Evolutionary conservation across 2,888 invertebrate genomes (phyloP).

Genomic region (Dermolepida albohirtum): DNA sequence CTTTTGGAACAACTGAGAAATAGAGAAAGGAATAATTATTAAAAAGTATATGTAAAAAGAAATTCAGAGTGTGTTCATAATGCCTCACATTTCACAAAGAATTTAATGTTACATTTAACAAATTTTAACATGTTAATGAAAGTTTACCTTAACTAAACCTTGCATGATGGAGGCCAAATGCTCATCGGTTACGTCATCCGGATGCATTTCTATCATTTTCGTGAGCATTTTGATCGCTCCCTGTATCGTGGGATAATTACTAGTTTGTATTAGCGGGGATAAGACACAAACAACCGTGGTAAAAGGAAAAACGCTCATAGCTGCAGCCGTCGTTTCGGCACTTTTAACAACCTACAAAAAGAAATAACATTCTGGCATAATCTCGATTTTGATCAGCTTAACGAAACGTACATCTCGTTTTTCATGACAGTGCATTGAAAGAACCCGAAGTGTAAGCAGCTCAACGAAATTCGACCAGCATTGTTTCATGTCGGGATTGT

Average conservation of each 20-base stretch:
- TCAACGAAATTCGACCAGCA: constrained; percentile 92
- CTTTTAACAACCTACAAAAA: constrained; percentile 78
- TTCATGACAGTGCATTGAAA: constrained; percentile 83
- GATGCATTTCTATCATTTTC: constrained; percentile 83
- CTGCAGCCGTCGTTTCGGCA: constrained; percentile 85
- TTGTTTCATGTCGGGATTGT: constrained; percentile 78
- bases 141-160: constrained; percentile 82
- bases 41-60: too few relatives aligned
- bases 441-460: constrained; percentile 87
- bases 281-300: constrained; percentile 77
- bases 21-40: too few relatives aligned
- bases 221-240: constrained; percentile 94
- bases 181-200: constrained; percentile 78
- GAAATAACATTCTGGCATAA: too few relatives aligned
- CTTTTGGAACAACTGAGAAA: too few relatives aligned
- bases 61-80: too few relatives aligned
- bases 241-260: constrained; percentile 87
- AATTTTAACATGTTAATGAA: neutral
- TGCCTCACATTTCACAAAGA: neutral
- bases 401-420: constrained; percentile 71
- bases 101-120: neutral
- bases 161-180: constrained; percentile 87
- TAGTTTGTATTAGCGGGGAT: constrained; percentile 88
- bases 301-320: constrained; percentile 84
- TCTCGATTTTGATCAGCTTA: neutral